Percentiles rank a stretch among this genome's conserved stretches.
Conservation (phyloP, 1,140 invertebrate genomes). For the Rhagoletis pomonella region DNA sequence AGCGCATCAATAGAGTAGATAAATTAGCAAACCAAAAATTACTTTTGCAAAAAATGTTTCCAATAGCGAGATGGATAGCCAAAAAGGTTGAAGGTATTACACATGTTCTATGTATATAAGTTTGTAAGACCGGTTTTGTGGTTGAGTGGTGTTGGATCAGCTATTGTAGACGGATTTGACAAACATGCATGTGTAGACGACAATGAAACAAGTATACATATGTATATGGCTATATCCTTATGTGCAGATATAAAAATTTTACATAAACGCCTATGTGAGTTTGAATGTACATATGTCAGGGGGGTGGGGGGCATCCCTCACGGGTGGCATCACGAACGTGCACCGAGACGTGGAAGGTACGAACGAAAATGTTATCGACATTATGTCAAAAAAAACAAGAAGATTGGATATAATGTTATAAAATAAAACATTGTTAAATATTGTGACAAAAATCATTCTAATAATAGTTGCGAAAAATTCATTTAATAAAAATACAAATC, state of each 20-base stretch:
- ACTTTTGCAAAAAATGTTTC: background rate
- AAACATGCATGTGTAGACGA: background rate
- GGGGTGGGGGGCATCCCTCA: no score
- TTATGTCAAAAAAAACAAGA: no score
- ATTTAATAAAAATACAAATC: no score
- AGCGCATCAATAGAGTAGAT: background rate
- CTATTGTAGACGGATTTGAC: background rate
- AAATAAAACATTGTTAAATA: no score
- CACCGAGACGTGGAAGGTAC: no score
- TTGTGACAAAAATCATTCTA: no score
- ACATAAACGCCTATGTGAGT: background rate
- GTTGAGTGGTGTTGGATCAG: background rate
- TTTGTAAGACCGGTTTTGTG: background rate
- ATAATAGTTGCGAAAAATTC: no score
- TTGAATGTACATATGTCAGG: background rate
- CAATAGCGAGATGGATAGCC: background rate
- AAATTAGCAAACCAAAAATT: background rate
- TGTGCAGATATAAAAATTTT: background rate
- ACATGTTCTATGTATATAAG: background rate
- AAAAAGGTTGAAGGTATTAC: background rate
- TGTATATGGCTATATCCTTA: background rate
- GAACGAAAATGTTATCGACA: no score
- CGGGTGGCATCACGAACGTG: no score
- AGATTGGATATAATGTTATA: no score
- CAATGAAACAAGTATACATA: background rate